Conservation (phyloP, 2,888 invertebrate genomes). For the Drosophila meridionalis region DNA sequence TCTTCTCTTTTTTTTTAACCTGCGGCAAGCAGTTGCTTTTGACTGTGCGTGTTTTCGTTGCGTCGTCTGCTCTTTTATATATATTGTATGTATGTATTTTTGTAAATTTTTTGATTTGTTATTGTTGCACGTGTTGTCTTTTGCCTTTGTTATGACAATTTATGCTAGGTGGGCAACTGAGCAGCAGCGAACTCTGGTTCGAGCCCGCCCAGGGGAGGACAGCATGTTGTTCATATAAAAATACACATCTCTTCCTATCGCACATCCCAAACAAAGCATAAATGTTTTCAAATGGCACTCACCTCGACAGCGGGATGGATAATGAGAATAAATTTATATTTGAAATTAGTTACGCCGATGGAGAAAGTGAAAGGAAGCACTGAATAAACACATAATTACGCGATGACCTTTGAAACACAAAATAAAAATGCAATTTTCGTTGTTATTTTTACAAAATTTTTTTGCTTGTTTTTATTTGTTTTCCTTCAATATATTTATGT, state of each 20-base stretch:
- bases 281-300: conserved; percentile 2
- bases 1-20: not conserved
- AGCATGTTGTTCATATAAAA: not conserved
- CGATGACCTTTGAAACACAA: conserved; percentile 18
- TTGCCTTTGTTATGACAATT: conserved; percentile 78
- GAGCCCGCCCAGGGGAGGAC: conserved; percentile 9
- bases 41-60: conserved; percentile 59
- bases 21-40: conserved; percentile 37
- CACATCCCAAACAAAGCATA: not conserved
- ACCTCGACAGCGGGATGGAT: conserved; percentile 4
- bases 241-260: not conserved
- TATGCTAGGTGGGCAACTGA: conserved; percentile 64
- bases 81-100: conserved; percentile 36
- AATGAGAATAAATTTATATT: conserved; percentile 3
- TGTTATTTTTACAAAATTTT: conserved; percentile 79
- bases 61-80: conserved; percentile 28
- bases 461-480: conserved; percentile 78
- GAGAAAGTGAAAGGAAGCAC: not conserved
- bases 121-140: conserved; percentile 82
- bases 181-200: conserved; percentile 18
- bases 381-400: not conserved
- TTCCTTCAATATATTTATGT: conserved; percentile 81
- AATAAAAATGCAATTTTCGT: conserved; percentile 30
- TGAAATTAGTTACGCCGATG: not conserved
- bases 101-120: conserved; percentile 80